Evolutionary conservation across 2,113 vertebrate species (phyloP), one percentile per base, ranked within the genome.

Genomic region (Corydoras maculifer): DNA sequence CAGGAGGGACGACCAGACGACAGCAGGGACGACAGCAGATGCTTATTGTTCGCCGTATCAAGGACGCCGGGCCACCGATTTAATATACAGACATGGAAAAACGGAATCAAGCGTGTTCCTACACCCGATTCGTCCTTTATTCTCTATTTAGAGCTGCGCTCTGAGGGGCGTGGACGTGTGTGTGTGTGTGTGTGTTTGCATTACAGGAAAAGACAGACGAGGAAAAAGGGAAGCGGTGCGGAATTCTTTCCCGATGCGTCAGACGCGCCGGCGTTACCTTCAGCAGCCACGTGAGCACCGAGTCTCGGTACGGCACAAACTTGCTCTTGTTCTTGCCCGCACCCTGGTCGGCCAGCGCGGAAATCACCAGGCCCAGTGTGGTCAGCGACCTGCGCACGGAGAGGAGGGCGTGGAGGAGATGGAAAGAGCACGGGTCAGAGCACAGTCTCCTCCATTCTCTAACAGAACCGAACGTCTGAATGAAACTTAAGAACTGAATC

Each of bases 261-360:
- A 66, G 51, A 58, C 48, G 57, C 18, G 48, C 25, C 13, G 58
- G 61, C 87, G 11, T 62, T 82, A 98, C 96, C 89, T 98, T 98
- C 58, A 99, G 92, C 53, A 98, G 91, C 97, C 96, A 98, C 18
- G 97, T 99, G 76, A 99, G 90, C 73, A 99, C 97, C 0, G 97
- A 99, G 82, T 99, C 97, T 79, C 96, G 93, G 83, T 99, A 99
- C 0, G 97, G 97, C 86, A 99, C 97, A 88, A 99, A 99, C 84
- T 99, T 98, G 83, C 85, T 98, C 88, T 93, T 98, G 87, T 94
- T 96, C 82, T 96, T 99, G 62, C 94, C 90, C 18, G 93, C 93
- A 74, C 94, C 91, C 82, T 99, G 95, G 81, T 98, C 97, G 69
- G 96, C 96, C 68, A 98, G 85, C 0, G 96, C 96, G 32, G 96